Percentiles rank a stretch among this genome's conserved stretches.
phyloP scores from a whole-genome alignment of 2,113 vertebrate genomes.

The Erpornis zantholeuca region DNA sequence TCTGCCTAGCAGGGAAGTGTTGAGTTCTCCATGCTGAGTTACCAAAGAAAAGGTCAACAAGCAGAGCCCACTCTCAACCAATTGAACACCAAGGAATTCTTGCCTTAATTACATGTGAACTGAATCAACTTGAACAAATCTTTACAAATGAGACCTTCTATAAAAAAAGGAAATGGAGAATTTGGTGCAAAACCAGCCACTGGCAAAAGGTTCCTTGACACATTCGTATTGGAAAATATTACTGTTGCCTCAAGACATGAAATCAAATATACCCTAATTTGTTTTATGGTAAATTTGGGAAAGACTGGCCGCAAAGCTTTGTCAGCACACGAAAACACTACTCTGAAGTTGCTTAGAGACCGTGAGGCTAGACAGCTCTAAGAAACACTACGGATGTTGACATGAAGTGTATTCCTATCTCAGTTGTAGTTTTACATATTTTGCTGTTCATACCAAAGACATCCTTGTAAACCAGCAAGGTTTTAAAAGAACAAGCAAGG shows the following conservation, averaged over 20 bases:
- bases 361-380: neutral
- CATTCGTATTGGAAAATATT: neutral
- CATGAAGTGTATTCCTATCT: neutral
- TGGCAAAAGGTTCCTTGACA: neutral
- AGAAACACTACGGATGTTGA: neutral
- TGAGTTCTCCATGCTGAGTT: conserved; percentile 35
- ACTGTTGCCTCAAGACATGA: neutral
- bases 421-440: neutral
- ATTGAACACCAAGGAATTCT: conserved; percentile 14
- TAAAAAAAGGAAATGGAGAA: neutral
- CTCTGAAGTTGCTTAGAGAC: neutral
- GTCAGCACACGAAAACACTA: neutral
- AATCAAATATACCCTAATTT: neutral
- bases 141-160: neutral
- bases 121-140: neutral
- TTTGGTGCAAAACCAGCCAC: neutral
- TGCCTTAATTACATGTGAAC: conserved; percentile 28
- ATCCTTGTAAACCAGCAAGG: neutral
- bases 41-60: conserved; percentile 48
- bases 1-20: conserved; percentile 3
- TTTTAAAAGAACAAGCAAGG: neutral
- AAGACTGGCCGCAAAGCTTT: neutral
- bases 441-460: neutral
- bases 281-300: neutral
- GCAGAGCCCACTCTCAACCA: neutral